These are phyloP conservation scores for Istiophorus platypterus DNA, from an alignment of 2,113 vertebrate species.

Conservation along the genomic window DNA sequence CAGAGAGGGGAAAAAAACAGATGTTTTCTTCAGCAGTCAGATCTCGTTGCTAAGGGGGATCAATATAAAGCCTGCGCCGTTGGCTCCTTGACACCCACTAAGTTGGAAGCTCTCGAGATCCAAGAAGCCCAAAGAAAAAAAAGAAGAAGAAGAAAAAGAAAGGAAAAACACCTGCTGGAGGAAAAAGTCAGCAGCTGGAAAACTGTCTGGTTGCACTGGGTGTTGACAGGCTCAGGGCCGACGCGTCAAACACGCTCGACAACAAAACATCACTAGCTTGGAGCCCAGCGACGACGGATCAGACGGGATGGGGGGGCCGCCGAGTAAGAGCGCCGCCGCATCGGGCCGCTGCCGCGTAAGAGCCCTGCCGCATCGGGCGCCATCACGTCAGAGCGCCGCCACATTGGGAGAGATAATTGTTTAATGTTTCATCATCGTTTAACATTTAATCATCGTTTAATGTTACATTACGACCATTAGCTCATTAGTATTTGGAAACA, in stretches of 20 bases:
- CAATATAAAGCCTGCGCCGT: neutral
- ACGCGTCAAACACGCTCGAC: conserved; percentile 28
- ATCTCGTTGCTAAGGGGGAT: conserved; percentile 15
- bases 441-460: no score
- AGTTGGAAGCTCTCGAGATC: conserved; percentile 8
- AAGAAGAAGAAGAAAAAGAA: neutral
- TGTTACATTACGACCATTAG: conserved; percentile 26
- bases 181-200: neutral
- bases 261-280: conserved; percentile 6
- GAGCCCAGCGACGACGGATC: neutral
- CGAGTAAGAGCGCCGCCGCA: no score
- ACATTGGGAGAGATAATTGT: no score
- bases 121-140: neutral
- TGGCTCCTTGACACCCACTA: neutral
- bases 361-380: no score
- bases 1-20: conserved; percentile 2
- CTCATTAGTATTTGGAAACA: conserved; percentile 25
- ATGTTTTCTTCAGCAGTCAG: neutral
- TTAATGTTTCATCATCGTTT: neutral
- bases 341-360: no score
- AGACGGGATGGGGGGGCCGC: no score
- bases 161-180: conserved; percentile 3
- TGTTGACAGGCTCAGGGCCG: conserved; percentile 3
- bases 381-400: no score
- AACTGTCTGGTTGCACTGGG: conserved; percentile 4